These are phyloP conservation scores for Morus bassanus DNA, from an alignment of 2,797 vertebrate genomes.

Conservation along the genomic window DNA sequence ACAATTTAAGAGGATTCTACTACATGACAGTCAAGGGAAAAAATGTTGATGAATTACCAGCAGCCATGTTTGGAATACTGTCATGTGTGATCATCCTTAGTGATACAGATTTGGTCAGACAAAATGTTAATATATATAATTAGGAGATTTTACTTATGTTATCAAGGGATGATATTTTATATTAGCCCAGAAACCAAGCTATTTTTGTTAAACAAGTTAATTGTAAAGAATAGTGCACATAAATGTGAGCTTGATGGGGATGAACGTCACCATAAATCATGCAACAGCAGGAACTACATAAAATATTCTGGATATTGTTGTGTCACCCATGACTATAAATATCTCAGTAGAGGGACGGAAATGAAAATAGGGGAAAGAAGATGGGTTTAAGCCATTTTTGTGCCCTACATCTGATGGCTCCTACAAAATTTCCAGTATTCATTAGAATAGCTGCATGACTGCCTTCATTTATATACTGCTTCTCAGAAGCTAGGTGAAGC, in stretches of 20 bases:
- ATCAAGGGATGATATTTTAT: not conserved
- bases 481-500: not conserved
- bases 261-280: not conserved
- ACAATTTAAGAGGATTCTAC: not conserved
- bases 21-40: not conserved
- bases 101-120: not conserved
- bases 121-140: not conserved
- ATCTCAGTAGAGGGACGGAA: not conserved
- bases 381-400: not conserved
- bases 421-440: not conserved
- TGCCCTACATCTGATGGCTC: not conserved
- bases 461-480: not conserved
- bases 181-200: not conserved
- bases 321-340: not conserved
- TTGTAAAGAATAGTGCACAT: not conserved
- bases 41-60: not conserved
- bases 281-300: not conserved
- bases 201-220: not conserved
- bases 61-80: not conserved
- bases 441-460: not conserved
- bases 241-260: not conserved
- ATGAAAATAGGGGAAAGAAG: not conserved
- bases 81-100: not conserved
- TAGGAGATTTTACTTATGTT: not conserved
- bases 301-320: not conserved